Percentiles rank a stretch among this genome's conserved stretches.
These are phyloP conservation scores for Diarsia dahlii DNA, from an alignment of 2,888 invertebrate species.

Conservation along the genomic window DNA sequence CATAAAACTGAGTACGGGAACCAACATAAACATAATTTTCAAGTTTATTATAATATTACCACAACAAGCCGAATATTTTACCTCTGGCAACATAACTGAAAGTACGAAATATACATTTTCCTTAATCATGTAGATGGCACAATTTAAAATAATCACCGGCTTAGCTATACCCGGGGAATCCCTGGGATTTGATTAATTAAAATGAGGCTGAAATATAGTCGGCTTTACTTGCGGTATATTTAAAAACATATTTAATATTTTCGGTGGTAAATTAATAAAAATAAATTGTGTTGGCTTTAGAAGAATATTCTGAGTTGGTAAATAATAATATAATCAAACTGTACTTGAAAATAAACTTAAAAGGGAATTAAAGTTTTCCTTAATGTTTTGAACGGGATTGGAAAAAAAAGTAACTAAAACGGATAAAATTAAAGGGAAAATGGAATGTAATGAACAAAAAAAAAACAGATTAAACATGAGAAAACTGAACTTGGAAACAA, in stretches of 20 bases:
- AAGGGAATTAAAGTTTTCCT: background rate
- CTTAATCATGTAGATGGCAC: conserved; percentile 47
- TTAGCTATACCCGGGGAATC: conserved; percentile 48
- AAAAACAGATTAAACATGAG: too few species aligned
- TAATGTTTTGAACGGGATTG: background rate
- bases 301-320: background rate
- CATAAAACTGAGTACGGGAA: background rate
- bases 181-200: conserved; percentile 64
- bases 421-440: background rate
- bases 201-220: conserved; percentile 59
- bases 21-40: background rate
- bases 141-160: conserved; percentile 61
- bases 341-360: background rate
- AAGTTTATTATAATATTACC: conserved; percentile 23
- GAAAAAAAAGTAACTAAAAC: too few species aligned
- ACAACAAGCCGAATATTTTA: conserved; percentile 14
- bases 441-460: background rate
- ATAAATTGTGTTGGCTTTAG: background rate
- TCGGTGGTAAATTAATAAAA: background rate
- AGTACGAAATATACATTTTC: conserved; percentile 30
- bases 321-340: background rate
- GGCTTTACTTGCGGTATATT: conserved; percentile 34
- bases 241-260: conserved; percentile 14
- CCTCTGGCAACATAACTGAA: conserved; percentile 18
- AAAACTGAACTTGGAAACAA: background rate